A percentile compares a stretch with the other conserved stretches of the same genome.
phyloP scores from a whole-genome alignment of 2,888 invertebrate species.

The Operophtera brumata region DNA sequence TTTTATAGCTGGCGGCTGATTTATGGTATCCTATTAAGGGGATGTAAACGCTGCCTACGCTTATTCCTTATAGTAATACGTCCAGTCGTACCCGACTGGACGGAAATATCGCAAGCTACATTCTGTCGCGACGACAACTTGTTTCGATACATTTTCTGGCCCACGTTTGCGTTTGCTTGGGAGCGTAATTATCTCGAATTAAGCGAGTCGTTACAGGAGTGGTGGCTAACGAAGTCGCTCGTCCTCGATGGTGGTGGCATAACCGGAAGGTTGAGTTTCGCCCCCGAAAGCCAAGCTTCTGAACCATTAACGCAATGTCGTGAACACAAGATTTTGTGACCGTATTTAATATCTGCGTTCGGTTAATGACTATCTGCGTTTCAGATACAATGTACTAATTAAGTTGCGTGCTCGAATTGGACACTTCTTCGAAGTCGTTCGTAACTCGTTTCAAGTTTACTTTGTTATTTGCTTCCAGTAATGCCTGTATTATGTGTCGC shows the following conservation, averaged over 20 bases:
- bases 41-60: conserved; percentile 55
- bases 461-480: conserved; percentile 49
- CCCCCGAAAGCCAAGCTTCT: conserved; percentile 52
- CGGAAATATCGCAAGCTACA: conserved; percentile 42
- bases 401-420: conserved; percentile 43
- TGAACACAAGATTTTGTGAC: conserved; percentile 55
- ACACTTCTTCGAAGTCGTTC: conserved; percentile 47
- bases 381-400: conserved; percentile 48
- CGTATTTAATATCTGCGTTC: conserved; percentile 55
- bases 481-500: conserved; percentile 48
- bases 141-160: conserved; percentile 61
- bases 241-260: conserved; percentile 51
- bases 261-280: conserved; percentile 73
- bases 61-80: conserved; percentile 45
- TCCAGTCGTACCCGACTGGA: conserved; percentile 36
- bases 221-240: conserved; percentile 65
- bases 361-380: conserved; percentile 49
- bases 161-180: conserved; percentile 61
- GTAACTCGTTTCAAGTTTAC: conserved; percentile 31
- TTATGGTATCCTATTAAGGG: conserved; percentile 54
- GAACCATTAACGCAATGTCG: conserved; percentile 62
- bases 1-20: conserved; percentile 56
- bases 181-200: conserved; percentile 74
- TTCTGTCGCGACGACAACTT: conserved; percentile 43
- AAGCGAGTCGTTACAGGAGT: conserved; percentile 70